Conservation (phyloP, 2,888 invertebrate species). For the Pyrochroa serraticornis region DNA sequence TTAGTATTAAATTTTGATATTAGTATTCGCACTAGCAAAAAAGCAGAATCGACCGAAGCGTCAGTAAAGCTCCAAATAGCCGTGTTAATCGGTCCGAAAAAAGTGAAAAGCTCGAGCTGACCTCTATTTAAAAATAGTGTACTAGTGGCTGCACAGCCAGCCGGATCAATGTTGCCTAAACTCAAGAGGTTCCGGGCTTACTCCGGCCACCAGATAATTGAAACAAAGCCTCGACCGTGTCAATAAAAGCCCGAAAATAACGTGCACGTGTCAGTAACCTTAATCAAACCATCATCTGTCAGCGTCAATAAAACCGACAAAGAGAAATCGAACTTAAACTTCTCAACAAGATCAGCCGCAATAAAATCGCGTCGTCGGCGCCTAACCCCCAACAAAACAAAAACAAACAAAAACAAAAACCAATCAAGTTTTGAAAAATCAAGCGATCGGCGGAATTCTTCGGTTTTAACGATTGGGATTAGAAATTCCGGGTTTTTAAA, state of each 20-base stretch:
- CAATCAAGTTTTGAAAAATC: no score
- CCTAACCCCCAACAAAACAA: no score
- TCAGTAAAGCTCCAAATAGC: conserved; percentile 26
- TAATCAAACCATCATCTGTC: conserved; percentile 29
- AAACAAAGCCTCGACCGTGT: conserved; percentile 4
- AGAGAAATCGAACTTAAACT: neutral
- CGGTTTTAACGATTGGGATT: neutral
- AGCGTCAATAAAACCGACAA: conserved; percentile 21
- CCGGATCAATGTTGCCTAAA: conserved; percentile 30
- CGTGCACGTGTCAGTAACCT: neutral
- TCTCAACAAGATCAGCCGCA: no score
- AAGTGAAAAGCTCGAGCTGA: conserved; percentile 36
- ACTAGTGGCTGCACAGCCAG: conserved; percentile 29
- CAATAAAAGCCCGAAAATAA: conserved; percentile 11
- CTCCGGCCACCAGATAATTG: conserved; percentile 17
- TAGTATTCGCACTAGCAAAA: no score
- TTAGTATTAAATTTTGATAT: no score
- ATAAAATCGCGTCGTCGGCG: no score
- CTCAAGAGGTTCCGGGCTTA: conserved; percentile 26
- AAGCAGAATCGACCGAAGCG: neutral
- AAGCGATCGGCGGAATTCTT: no score
- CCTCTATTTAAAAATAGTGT: conserved; percentile 41
- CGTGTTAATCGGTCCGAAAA: conserved; percentile 26
- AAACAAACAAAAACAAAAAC: no score
- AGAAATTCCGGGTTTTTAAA: conserved; percentile 13